Base-by-base conservation (phyloP, 2,888 invertebrate species). In the Microctonus aethiopoides region DNA sequence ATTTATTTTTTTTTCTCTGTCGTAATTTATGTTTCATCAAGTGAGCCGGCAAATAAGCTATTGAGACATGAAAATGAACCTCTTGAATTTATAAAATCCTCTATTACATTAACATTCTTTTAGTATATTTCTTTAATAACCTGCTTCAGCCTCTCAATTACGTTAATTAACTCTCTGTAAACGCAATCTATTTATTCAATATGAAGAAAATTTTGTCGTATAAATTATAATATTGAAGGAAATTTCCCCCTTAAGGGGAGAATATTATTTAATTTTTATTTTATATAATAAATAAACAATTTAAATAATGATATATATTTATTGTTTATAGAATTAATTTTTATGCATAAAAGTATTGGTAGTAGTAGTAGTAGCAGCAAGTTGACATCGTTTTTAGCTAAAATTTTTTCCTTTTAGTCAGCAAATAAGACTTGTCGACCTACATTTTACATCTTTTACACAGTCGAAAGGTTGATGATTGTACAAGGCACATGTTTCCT, bases 11-110 rank as follows among this genome's bases (percentile, higher is more conserved):
- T 54, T 29, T 32, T 34, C 34, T 32, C 59, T 56, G 22, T 13
- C 22, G 32, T 29, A 29, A 36, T 67, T 20, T 29, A 59, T 51
- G 67, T 59, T 59, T 16, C 34, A 29, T 34, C 59, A 46, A 67
- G 67, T 59, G 46, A 67, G 51, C 67, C 46, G 51, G 32, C 29
- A 67, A 67, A 67, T 67, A 60, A 67, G 59, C 59, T 51, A 67
- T 57, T 67, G 51, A 59, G 67, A 46, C 67, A 60, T 59, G 51
- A 59, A 16, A 41, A 57, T 24, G 51, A 34, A 13, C 57, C 59
- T 24, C 59, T 67, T 59, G 32, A 67, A 67, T 67, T 32, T 60
- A 59, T 2, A 57, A 66, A 29, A 22, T 16, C 10, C 51, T 24
- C 16, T 54, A 22, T 57, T 34, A 64, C 54, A 52, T 59, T n/a